Base-by-base conservation (phyloP, 2,888 invertebrate species). In the Campopleginae sp. region DNA sequence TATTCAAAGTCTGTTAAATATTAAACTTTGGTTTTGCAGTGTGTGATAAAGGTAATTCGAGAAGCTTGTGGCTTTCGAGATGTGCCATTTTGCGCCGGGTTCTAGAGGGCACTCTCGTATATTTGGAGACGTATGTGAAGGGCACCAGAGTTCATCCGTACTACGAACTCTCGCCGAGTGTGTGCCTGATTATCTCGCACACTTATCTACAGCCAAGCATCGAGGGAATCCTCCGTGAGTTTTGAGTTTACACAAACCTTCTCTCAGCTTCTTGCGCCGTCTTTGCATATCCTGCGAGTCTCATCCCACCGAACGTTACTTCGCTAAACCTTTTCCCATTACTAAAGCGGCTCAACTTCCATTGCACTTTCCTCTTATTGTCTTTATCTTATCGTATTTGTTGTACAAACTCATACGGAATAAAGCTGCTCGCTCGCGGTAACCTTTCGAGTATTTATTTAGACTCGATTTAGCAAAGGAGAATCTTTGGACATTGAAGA, bases 141-240 rank as follows among this genome's bases (percentile, higher is more conserved):
- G 71, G 38, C 72, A 17, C 63, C 70, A 71, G 65, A 77, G 82
- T 71, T 82, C 82, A 66, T 74, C 72, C 72, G 66, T 68, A 68
- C 58, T 19, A 17, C 44, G 71, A 66, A 58, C 42, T 77, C 71
- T 51, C 63, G 33, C 27, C n/a, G 51, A 65, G 63, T 71, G 46
- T 74, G 71, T 65, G 38, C 77, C 48, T 65, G 77, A 78, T 78
- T 82, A 82, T 82, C 82, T 72, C 46, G 38, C 78, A 72, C 58
- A 51, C 77, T 77, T 72, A 72, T 82, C 77, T 82, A 27, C 72
- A 58, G 38, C 61, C 46, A 14, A 54, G 72, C 77, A 65, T 77
- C 58, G 33, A 68, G 65, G 58, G 63, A 78, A 82, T 74, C 65
- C 78, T 48, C 46, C 66, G 58, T 48, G 23, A 72, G 46, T 61